These are phyloP conservation scores for Pygoscelis adeliae DNA, from an alignment of 2,113 vertebrate genomes.

Conservation along the genomic window DNA sequence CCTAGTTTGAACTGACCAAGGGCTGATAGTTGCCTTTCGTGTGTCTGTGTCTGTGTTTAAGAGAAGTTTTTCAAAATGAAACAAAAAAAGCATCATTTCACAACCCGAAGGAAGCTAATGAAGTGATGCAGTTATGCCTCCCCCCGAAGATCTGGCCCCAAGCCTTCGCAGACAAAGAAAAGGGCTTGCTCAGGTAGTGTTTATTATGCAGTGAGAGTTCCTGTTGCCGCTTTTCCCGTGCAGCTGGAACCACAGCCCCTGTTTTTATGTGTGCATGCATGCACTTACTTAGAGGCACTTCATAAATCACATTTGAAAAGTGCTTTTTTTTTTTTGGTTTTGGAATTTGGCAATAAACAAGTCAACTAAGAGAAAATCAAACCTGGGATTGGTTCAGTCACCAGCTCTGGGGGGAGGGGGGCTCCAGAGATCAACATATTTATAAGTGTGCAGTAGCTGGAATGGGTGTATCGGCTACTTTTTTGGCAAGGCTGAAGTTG, in stretches of 20 bases:
- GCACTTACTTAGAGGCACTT: neutral
- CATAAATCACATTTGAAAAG: slow-evolving; percentile 43
- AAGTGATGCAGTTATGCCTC: neutral
- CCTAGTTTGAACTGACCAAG: neutral
- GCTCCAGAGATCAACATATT: neutral
- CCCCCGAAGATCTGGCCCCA: neutral
- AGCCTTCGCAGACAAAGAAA: neutral
- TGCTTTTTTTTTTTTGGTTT: neutral
- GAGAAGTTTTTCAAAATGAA: neutral
- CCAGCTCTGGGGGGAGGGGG: neutral
- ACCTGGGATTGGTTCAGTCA: neutral
- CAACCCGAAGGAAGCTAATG: neutral
- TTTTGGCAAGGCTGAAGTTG: slow-evolving; percentile 15
- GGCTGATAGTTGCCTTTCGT: neutral
- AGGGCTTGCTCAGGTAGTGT: slow-evolving; percentile 16
- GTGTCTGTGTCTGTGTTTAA: neutral
- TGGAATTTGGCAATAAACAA: slow-evolving; percentile 23
- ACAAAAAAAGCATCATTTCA: neutral
- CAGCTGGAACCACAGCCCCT: neutral
- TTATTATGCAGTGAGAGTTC: slow-evolving; percentile 12
- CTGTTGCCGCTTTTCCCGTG: neutral
- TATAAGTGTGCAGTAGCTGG: neutral
- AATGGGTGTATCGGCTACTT: neutral
- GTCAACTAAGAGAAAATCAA: neutral
- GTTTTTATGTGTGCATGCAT: neutral